These are phyloP conservation scores for Myrmecophaga tridactyla DNA, from an alignment of 2,113 vertebrate species.

Conservation along the genomic window DNA sequence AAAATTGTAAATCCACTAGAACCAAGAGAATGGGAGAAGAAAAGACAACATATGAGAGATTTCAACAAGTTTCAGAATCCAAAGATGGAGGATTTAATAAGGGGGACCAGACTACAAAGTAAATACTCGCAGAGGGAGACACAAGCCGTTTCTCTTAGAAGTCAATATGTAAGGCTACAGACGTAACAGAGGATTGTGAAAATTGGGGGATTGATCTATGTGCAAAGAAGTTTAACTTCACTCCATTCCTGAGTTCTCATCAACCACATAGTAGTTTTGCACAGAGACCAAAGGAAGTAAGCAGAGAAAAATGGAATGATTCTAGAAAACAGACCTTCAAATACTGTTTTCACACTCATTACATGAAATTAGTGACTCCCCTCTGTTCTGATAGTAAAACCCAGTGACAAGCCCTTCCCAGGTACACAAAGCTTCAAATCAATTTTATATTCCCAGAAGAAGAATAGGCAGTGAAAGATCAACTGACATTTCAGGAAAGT, in stretches of 20 bases:
- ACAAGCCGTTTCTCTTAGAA: neutral
- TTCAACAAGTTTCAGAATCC: slow-evolving; percentile 11
- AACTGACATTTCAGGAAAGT: neutral
- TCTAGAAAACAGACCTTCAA: neutral
- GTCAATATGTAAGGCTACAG: neutral
- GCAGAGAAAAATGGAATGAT: neutral
- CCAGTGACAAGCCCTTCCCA: neutral
- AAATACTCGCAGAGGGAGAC: neutral
- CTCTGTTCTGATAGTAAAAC: neutral
- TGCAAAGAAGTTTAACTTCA: neutral
- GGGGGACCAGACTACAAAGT: neutral
- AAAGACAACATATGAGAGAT: neutral
- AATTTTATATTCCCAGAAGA: neutral
- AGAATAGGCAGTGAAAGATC: neutral
- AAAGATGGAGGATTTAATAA: neutral
- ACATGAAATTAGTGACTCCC: neutral
- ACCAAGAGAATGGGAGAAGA: neutral
- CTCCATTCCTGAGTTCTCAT: neutral
- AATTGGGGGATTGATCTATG: neutral
- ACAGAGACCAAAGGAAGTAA: neutral
- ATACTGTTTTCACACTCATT: neutral
- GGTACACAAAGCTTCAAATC: neutral
- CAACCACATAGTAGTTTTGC: neutral
- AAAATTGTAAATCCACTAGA: neutral
- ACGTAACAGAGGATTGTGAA: neutral